These are phyloP conservation scores for Scaptomyza parva DNA, from an alignment of 2,888 invertebrate genomes.

Conservation along the genomic window DNA sequence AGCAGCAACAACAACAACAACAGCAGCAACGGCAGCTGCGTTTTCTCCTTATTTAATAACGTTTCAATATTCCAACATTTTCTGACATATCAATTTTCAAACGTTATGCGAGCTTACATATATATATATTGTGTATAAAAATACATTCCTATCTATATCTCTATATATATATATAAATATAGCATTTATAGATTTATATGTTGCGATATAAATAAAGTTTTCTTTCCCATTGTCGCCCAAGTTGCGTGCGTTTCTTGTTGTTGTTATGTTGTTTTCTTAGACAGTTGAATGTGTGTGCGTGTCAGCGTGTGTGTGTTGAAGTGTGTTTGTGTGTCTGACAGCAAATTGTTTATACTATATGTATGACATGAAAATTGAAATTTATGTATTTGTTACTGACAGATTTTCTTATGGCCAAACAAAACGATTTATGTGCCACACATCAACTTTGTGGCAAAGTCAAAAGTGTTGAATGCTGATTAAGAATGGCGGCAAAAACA, in stretches of 20 bases:
- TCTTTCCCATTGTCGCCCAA: slow-evolving; percentile 38
- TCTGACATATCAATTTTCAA: slow-evolving; percentile 79
- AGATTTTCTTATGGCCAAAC: slow-evolving; percentile 57
- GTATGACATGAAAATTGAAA: slow-evolving; percentile 76
- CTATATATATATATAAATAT: too few species aligned
- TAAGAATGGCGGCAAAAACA: slow-evolving; percentile 9
- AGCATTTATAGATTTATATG: slow-evolving; percentile 54
- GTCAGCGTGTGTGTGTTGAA: slow-evolving; percentile 32
- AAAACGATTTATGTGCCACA: slow-evolving; percentile 22
- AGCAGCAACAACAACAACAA: slow-evolving; percentile 37
- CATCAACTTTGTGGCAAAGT: slow-evolving; percentile 45
- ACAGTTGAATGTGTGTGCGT: slow-evolving; percentile 7
- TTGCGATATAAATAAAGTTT: slow-evolving; percentile 63
- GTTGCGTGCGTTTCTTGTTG: slow-evolving; percentile 27
- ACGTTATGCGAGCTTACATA: slow-evolving; percentile 49
- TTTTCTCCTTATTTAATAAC: slow-evolving; percentile 77
- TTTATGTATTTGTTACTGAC: slow-evolving; percentile 69
- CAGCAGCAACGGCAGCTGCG: slow-evolving; percentile 57
- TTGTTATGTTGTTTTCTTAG: slow-evolving; percentile 13
- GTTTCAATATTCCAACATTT: slow-evolving; percentile 77
- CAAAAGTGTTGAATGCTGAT: slow-evolving; percentile 32
- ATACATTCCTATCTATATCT: slow-evolving; percentile 22
- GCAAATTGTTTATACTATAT: slow-evolving; percentile 71
- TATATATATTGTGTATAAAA: slow-evolving; percentile 21
- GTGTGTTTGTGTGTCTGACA: slow-evolving; percentile 43